Base-by-base conservation (phyloP, 2,888 invertebrate species). In the Diogma glabrata region DNA sequence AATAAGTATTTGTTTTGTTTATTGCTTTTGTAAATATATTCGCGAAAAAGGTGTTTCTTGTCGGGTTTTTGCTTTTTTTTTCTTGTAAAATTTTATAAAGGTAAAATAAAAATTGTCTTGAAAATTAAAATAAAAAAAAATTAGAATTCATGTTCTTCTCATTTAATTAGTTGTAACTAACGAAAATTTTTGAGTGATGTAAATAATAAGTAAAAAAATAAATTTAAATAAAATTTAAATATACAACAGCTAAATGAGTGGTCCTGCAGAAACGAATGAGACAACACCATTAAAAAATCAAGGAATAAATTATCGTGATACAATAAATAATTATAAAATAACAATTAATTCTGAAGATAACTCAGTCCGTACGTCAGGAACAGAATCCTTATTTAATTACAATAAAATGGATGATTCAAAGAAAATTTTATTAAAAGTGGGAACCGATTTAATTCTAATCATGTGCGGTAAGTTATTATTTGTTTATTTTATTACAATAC, bases 341-440 rank as follows among this genome's bases (percentile, higher is more conserved):
- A n/a, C n/a, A n/a, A n/a, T n/a, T n/a, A 47, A 26, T 47, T 19
- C 16, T 17, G 16, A 28, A 28, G 17, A 19, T 28, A 26, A 47
- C 24, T 47, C 24, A 3, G 17, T 17, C 7, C 17, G 23, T 3
- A 19, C 19, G 9, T 47, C 47, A n/a, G 47, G 28, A 17, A n/a
- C 26, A 17, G 26, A 26, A 7, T 19, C 19, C 9, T n/a, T 26
- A 47, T 47, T 28, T 16, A 19, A 24, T 28, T 26, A 16, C 7
- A 9, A 26, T 7, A 10, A 14, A n/a, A 47, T 47, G 47, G 47
- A 47, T 47, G 47, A 47, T 47, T 47, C 47, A 26, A 47, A 14
- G 47, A 47, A 47, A 47, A 30, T 47, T 47, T 47, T 47, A 19
- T 26, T 28, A 28, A 47, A 30, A 47, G 19, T 47, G 19, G 26